Percentiles rank a stretch among this genome's conserved stretches.
Conservation (phyloP, 2,888 invertebrate genomes). For the Apodemia zela region DNA sequence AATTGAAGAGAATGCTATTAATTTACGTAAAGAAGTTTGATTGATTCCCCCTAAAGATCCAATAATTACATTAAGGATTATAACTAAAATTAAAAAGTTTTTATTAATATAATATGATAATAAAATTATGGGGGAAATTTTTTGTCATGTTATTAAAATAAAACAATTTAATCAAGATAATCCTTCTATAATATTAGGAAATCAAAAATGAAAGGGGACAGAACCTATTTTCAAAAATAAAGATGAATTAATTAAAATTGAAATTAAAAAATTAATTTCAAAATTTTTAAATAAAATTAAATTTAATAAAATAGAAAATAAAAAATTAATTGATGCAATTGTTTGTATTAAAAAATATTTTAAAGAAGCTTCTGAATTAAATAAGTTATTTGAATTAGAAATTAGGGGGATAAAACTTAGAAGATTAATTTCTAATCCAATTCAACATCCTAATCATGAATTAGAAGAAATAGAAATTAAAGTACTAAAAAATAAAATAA, state of each 20-base stretch:
- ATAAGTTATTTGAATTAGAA: constrained; percentile 66
- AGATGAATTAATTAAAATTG: constrained; percentile 57
- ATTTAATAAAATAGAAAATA: constrained; percentile 69
- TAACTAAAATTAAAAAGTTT: constrained; percentile 61
- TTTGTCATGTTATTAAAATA: constrained; percentile 83
- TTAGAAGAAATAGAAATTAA: constrained; percentile 60
- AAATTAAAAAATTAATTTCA: constrained; percentile 46
- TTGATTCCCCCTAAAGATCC: constrained; percentile 77
- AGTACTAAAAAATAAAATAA: constrained; percentile 75
- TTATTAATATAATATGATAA: constrained; percentile 67
- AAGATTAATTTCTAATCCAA: constrained; percentile 83
- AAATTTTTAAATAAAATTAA: constrained; percentile 54
- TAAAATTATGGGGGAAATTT: constrained; percentile 81
- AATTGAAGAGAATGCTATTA: constrained; percentile 83
- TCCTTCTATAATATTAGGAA: constrained; percentile 80
- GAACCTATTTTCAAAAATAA: constrained; percentile 80
- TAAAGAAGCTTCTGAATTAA: constrained; percentile 76
- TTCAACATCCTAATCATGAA: constrained; percentile 74
- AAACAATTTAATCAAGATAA: constrained; percentile 78
- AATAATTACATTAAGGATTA: constrained; percentile 66
- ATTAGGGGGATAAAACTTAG: constrained; percentile 82
- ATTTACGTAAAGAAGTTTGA: constrained; percentile 78
- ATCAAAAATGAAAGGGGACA: constrained; percentile 81
- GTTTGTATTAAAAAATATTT: constrained; percentile 82
- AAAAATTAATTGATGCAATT: constrained; percentile 76